These are phyloP conservation scores for Oreotragus oreotragus DNA, from an alignment of 2,113 vertebrate species.

Conservation along the genomic window DNA sequence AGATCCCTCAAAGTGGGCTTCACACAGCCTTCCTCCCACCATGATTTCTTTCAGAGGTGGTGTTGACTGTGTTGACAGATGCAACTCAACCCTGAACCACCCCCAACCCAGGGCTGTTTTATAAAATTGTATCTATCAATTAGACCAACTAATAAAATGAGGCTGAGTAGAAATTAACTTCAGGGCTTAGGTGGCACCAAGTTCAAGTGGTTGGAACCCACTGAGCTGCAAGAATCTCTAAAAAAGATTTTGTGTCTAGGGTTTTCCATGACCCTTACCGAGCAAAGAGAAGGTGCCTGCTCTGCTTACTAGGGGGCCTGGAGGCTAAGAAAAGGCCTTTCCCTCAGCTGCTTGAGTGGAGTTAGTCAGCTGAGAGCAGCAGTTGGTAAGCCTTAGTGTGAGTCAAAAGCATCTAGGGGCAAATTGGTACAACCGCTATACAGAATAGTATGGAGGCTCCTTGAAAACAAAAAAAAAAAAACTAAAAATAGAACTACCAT, in stretches of 20 bases:
- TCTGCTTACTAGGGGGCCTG: neutral
- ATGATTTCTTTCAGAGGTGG: constrained; percentile 12
- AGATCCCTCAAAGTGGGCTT: constrained; percentile 7
- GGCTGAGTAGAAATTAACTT: constrained; percentile 68
- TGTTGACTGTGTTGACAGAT: constrained; percentile 37
- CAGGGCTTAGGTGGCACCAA: constrained; percentile 62
- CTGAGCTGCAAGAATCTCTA: constrained; percentile 62
- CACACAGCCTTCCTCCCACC: neutral
- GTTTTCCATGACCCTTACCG: constrained; percentile 54
- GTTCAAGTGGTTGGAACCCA: constrained; percentile 64
- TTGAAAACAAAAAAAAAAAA: neutral
- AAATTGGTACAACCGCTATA: neutral
- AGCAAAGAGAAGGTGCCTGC: constrained; percentile 8
- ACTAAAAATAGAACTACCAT: neutral
- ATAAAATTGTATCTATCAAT: constrained; percentile 60
- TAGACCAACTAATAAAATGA: constrained; percentile 67
- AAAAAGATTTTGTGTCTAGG: constrained; percentile 57
- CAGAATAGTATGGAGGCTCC: neutral
- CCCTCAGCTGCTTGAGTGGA: neutral
- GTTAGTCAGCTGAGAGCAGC: neutral
- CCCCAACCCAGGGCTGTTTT: constrained; percentile 45
- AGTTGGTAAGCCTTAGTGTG: neutral
- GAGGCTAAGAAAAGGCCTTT: neutral
- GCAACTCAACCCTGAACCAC: constrained; percentile 42
- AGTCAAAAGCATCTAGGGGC: neutral